A percentile compares a stretch with the other conserved stretches of the same genome.
phyloP scores from a whole-genome alignment of 2,888 invertebrate genomes.

The Acronicta aceris region DNA sequence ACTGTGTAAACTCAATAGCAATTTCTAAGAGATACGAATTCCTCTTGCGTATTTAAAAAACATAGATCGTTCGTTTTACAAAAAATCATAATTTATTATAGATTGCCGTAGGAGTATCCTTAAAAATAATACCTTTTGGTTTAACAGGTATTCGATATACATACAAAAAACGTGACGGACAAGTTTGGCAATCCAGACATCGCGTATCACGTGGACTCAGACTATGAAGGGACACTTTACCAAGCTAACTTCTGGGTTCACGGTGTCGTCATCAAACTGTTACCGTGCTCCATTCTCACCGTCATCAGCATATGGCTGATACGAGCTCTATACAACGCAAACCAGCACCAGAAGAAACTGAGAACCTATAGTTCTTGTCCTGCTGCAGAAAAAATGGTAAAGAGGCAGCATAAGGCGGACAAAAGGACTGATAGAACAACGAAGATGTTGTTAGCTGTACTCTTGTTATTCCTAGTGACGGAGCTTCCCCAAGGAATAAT shows the following conservation, averaged over 20 bases:
- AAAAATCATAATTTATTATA: background rate
- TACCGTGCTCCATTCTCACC: constrained; percentile 94
- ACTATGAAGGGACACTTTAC: constrained; percentile 90
- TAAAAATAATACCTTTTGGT: constrained; percentile 27
- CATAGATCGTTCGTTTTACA: too few species aligned
- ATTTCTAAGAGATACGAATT: too few species aligned
- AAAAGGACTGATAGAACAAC: constrained; percentile 96
- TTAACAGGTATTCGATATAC: constrained; percentile 83
- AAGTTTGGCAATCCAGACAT: constrained; percentile 77
- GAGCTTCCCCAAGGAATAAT: constrained; percentile 96
- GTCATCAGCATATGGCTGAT: constrained; percentile 92
- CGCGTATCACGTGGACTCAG: constrained; percentile 86
- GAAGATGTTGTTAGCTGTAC: constrained; percentile 95
- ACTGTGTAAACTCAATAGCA: too few species aligned
- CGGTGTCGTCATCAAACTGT: constrained; percentile 93
- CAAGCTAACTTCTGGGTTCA: constrained; percentile 95
- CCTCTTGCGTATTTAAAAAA: too few species aligned
- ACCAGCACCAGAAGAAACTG: constrained; percentile 92
- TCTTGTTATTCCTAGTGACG: constrained; percentile 95
- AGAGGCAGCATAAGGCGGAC: constrained; percentile 90
- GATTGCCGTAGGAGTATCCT: background rate
- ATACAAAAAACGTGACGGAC: constrained; percentile 82
- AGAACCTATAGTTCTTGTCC: constrained; percentile 90
- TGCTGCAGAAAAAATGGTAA: constrained; percentile 81
- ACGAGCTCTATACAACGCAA: constrained; percentile 92